Evolutionary conservation across 2,888 invertebrate species (phyloP).

Genomic region (Metopia argyrocephala): DNA sequence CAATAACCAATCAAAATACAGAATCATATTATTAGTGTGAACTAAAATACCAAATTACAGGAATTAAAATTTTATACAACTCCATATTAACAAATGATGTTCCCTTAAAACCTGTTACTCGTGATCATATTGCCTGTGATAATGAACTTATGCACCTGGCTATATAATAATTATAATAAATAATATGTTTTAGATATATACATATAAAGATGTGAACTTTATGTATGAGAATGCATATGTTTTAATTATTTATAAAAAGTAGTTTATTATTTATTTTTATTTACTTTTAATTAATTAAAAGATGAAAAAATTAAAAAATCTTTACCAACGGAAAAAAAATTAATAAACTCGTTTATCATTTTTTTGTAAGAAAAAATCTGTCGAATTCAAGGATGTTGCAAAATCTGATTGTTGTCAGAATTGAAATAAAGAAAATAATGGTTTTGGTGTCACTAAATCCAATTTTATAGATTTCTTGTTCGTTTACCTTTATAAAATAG

Average conservation of each 20-base stretch:
- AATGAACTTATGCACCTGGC: conserved; percentile 46
- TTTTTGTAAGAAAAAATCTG: no score
- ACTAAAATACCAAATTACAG: conserved; percentile 15
- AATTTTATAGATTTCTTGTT: no score
- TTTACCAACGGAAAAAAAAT: no score
- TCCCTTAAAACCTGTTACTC: neutral
- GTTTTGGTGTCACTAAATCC: no score
- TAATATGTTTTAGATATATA: neutral
- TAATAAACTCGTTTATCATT: no score
- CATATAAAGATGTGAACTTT: neutral
- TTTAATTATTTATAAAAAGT: neutral
- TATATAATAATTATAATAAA: conserved; percentile 19
- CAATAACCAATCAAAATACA: neutral
- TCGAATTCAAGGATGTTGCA: no score
- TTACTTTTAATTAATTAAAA: conserved; percentile 25
- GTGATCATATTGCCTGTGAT: conserved; percentile 66
- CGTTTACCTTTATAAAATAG: no score
- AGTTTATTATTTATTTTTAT: neutral
- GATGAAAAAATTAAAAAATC: neutral
- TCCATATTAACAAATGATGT: neutral
- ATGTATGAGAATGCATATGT: neutral
- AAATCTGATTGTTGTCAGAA: no score
- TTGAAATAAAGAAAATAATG: no score
- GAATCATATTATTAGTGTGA: neutral
- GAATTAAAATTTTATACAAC: neutral